Percentiles rank a stretch among this genome's conserved stretches.
These are phyloP conservation scores for Elmis aenea DNA, from an alignment of 2,888 invertebrate species.

Conservation along the genomic window DNA sequence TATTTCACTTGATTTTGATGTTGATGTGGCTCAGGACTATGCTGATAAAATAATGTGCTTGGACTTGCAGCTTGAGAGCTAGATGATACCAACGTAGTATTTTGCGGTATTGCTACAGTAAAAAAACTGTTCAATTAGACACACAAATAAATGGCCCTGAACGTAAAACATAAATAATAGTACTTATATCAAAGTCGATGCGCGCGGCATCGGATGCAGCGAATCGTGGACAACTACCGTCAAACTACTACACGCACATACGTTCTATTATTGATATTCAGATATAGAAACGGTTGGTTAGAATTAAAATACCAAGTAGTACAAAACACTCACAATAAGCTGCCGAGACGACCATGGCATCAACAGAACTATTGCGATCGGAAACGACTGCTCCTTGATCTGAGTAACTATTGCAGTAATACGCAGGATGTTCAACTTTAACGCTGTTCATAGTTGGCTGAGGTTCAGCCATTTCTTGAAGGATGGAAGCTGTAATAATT, in stretches of 20 bases:
- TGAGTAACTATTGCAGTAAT: constrained; percentile 78
- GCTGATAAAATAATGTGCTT: constrained; percentile 52
- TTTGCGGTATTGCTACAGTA: constrained; percentile 49
- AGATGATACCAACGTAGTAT: constrained; percentile 50
- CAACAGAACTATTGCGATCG: constrained; percentile 44
- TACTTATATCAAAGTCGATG: too few species aligned
- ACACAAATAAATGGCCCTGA: too few species aligned
- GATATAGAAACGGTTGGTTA: background rate
- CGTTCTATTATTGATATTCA: background rate
- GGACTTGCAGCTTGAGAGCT: constrained; percentile 53
- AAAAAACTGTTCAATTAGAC: too few species aligned
- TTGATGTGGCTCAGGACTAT: constrained; percentile 52
- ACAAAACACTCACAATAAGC: constrained; percentile 68
- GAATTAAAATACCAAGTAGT: too few species aligned
- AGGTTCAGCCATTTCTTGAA: constrained; percentile 81
- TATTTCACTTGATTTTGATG: constrained; percentile 58
- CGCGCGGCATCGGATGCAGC: too few species aligned
- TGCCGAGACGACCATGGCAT: constrained; percentile 68
- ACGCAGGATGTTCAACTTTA: constrained; percentile 76
- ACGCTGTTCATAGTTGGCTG: constrained; percentile 63
- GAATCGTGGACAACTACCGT: too few species aligned
- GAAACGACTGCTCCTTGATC: constrained; percentile 59
- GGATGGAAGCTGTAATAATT: constrained; percentile 78
- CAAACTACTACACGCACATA: too few species aligned
- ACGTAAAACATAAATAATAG: too few species aligned